Conservation (phyloP, 2,888 invertebrate species). For the Vandiemenella viatica region DNA sequence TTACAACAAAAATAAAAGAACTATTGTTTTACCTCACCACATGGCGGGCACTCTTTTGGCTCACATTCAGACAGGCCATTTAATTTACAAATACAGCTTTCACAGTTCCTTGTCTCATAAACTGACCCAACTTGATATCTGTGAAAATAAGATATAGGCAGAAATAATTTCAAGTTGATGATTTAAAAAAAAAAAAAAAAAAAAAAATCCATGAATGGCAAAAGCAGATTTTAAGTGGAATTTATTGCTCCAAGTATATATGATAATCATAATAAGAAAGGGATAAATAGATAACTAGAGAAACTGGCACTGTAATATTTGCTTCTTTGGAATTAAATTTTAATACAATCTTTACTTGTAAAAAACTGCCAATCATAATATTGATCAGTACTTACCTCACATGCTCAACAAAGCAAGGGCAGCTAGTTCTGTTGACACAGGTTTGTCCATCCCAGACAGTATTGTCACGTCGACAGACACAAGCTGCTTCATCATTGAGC, state of each 20-base stretch:
- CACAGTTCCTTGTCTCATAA: slow-evolving; percentile 57
- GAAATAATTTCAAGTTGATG: not conserved
- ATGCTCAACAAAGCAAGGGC: slow-evolving; percentile 61
- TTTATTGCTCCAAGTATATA: too few relatives aligned
- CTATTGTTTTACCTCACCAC: slow-evolving; percentile 38
- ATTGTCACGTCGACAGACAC: slow-evolving; percentile 29
- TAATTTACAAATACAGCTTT: slow-evolving; percentile 62
- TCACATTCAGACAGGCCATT: slow-evolving; percentile 56
- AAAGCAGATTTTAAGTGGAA: too few relatives aligned
- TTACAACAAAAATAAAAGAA: too few relatives aligned
- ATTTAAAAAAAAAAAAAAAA: slow-evolving; percentile 12
- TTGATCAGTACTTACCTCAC: slow-evolving; percentile 32
- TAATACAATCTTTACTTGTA: too few relatives aligned
- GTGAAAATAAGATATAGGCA: slow-evolving; percentile 8
- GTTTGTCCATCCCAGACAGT: slow-evolving; percentile 56
- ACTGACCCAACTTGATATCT: slow-evolving; percentile 58
- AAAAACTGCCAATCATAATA: not conserved
- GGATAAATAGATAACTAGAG: too few relatives aligned
- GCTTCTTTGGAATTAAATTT: too few relatives aligned
- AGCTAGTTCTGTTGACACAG: slow-evolving; percentile 56
- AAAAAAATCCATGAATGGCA: slow-evolving; percentile 8
- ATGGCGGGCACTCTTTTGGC: slow-evolving; percentile 47
- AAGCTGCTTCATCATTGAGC: slow-evolving; percentile 4
- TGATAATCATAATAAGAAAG: too few relatives aligned
- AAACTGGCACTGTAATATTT: too few relatives aligned